These are phyloP conservation scores for Periparus ater DNA, from an alignment of 2,797 vertebrate species.

Conservation along the genomic window DNA sequence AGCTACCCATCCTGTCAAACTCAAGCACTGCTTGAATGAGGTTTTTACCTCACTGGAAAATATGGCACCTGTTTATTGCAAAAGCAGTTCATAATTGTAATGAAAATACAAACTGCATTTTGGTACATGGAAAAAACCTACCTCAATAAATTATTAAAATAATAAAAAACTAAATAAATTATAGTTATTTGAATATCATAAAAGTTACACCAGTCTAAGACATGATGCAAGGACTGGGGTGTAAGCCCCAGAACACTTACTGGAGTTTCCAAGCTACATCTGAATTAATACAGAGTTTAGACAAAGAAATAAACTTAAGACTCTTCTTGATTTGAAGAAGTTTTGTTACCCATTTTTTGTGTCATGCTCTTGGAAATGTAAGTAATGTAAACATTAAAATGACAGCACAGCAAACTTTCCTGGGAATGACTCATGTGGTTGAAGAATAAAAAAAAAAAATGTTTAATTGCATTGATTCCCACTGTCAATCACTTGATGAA, in stretches of 20 bases:
- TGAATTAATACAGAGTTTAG: not conserved
- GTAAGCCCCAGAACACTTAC: not conserved
- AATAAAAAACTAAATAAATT: not conserved
- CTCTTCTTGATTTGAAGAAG: not conserved
- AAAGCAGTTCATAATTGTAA: not conserved
- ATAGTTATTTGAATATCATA: not conserved
- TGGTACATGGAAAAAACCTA: not conserved
- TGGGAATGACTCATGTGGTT: rapidly evolving
- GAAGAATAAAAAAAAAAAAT: not conserved
- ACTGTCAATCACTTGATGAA: not conserved
- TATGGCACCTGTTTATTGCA: not conserved
- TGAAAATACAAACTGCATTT: not conserved
- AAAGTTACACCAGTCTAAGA: not conserved
- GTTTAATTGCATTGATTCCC: not conserved
- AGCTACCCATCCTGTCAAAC: conserved; percentile 72
- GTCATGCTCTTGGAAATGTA: not conserved
- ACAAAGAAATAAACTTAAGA: not conserved
- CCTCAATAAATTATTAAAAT: not conserved
- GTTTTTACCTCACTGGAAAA: conserved; percentile 74
- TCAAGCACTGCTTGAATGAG: conserved; percentile 55
- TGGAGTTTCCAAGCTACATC: not conserved
- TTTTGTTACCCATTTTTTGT: not conserved
- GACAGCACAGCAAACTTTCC: rapidly evolving
- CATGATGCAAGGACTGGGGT: rapidly evolving
- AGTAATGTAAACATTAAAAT: not conserved